Base-by-base conservation (phyloP, 53 echinoderm and acorn worm genomes). In the Paracentrotus lividus region DNA sequence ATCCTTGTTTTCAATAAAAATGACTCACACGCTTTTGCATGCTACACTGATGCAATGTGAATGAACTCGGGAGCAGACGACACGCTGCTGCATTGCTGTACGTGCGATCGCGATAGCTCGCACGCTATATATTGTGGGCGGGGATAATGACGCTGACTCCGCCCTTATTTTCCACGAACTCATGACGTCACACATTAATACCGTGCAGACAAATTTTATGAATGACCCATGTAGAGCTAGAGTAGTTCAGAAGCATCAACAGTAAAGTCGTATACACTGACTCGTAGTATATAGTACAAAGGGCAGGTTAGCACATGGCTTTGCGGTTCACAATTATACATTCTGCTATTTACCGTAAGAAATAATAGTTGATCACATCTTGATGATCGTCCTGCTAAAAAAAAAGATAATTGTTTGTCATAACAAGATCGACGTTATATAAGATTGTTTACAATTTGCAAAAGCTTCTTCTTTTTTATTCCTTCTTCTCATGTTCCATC, bases 31-130 rank as follows among this genome's bases (percentile, higher is more conserved):
- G 20, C 5, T 16, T 31, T 40, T 31, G 8, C 27, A 33, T 32
- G 72, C 72, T 18, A 20, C 21, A 18, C 72, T 20, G 72, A 58
- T 58, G 21, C 58, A 27, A 68, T 84, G 94, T 94, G 94, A 94
- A 94, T 86, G 94, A 94, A 94, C 94, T 94, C 94, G 92, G 78
- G 26, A 12, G 31, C 52, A 23, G 51, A 26, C 13, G 29, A 49
- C 36, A 10, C 88, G 36, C 86, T 53, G 29, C 57, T 27, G 27
- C 8, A 61, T 2, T 64, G 27, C 8, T 31, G 59, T 59, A 24
- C 59, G 24, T 52, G 33, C 21, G 10, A 84, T 34, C 40, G 12
- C n/a, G 55, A 53, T 36, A 33, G 52, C 53, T 29, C 54, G 53
- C 88, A 53, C 33, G 33, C 40, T 23, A 26, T 9, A 2, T n/a